These are phyloP conservation scores for Pseudobourletiella spinata DNA, from an alignment of 1,140 invertebrate genomes.

Conservation along the genomic window DNA sequence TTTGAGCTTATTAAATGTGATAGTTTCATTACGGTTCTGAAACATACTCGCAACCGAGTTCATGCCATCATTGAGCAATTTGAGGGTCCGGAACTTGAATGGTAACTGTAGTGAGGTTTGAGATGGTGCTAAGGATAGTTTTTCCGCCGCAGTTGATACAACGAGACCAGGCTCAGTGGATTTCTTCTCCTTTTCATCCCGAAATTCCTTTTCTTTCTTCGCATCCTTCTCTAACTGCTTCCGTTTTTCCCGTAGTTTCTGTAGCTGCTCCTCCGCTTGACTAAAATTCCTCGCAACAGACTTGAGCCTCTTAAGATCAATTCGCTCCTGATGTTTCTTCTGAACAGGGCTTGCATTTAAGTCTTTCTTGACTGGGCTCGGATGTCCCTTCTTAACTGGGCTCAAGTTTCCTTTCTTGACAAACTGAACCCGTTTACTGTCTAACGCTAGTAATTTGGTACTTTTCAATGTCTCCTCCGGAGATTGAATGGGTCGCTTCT, in stretches of 20 bases:
- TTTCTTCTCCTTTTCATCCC: background rate
- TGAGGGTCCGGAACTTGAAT: background rate
- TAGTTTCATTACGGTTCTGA: background rate
- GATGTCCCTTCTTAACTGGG: constrained; percentile 3
- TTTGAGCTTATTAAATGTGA: constrained; percentile 5
- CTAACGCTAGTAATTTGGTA: background rate
- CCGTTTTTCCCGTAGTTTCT: background rate
- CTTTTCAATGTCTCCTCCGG: background rate
- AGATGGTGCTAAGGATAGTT: background rate
- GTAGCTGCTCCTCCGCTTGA: background rate
- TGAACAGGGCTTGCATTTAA: background rate
- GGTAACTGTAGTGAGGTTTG: background rate
- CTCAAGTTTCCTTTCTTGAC: constrained; percentile 6
- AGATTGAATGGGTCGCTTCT: background rate
- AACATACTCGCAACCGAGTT: background rate
- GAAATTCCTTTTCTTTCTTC: background rate
- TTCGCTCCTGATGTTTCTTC: background rate
- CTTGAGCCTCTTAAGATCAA: background rate
- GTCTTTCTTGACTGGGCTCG: background rate
- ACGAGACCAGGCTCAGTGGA: background rate
- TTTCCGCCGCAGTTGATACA: background rate
- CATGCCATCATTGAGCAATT: constrained; percentile 1
- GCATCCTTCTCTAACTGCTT: background rate
- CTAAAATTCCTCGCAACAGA: background rate
- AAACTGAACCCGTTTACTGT: constrained; percentile 2